phyloP scores from a whole-genome alignment of 53 echinoderm and acorn worm genomes.

The Arbacia lixula region DNA sequence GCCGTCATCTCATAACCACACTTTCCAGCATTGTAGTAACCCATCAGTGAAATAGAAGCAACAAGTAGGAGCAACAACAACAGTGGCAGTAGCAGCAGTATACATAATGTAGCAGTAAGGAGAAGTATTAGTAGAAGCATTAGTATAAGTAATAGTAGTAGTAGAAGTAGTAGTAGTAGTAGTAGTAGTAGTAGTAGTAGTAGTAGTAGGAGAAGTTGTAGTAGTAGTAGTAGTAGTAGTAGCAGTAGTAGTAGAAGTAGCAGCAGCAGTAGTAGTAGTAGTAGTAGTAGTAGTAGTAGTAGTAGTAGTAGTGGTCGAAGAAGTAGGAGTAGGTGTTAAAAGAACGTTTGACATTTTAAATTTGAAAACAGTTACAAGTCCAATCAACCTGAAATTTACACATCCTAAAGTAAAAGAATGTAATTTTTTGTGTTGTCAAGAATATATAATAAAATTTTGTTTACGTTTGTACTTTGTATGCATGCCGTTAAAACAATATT shows the following conservation, averaged over 20 bases:
- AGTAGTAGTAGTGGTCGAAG: neutral
- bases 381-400: too few relatives aligned
- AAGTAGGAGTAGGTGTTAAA: neutral
- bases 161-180: constrained; percentile 8
- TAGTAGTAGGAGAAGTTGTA: neutral
- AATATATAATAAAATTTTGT: too few relatives aligned
- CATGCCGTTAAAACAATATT: too few relatives aligned
- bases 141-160: neutral
- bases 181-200: neutral
- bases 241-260: neutral
- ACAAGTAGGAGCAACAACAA: neutral
- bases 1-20: neutral
- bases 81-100: too few relatives aligned
- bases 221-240: neutral
- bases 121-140: neutral
- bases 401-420: too few relatives aligned
- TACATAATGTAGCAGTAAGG: too few relatives aligned
- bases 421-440: too few relatives aligned
- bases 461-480: too few relatives aligned
- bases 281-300: neutral
- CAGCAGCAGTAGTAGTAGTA: neutral
- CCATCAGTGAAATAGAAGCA: neutral
- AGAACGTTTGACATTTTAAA: too few relatives aligned
- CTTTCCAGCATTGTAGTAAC: neutral
- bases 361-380: too few relatives aligned